phyloP scores from a whole-genome alignment of 2,113 vertebrate species.

The Himantopus leucocephalus region DNA sequence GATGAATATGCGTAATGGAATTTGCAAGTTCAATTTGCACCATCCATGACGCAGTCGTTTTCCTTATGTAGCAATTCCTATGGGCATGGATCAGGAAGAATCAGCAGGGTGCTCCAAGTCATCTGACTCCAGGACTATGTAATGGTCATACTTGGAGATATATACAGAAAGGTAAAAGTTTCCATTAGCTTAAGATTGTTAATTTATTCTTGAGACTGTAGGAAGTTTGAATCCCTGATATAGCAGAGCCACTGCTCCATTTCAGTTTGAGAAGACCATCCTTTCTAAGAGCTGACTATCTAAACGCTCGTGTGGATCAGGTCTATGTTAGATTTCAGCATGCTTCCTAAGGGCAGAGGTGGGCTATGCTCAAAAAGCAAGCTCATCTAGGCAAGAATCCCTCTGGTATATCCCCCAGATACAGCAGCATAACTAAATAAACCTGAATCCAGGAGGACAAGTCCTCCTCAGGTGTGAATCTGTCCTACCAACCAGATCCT shows the following conservation, averaged over 20 bases:
- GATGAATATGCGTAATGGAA: not conserved
- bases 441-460: not conserved
- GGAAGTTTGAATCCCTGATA: not conserved
- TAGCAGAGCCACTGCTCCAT: not conserved
- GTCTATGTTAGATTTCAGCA: not conserved
- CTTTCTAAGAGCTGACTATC: not conserved
- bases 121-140: not conserved
- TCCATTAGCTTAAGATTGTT: not conserved
- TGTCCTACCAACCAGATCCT: not conserved
- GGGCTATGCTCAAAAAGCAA: not conserved
- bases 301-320: not conserved
- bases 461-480: no score
- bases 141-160: not conserved
- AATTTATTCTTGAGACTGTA: not conserved
- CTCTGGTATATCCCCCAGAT: not conserved
- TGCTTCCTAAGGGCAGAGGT: not conserved
- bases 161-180: not conserved
- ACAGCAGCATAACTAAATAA: not conserved
- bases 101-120: not conserved
- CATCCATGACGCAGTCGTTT: not conserved
- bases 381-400: not conserved
- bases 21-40: not conserved
- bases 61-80: not conserved
- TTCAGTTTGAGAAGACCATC: not conserved
- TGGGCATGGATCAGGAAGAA: not conserved